Base-by-base conservation (phyloP, 1,140 invertebrate species). In the Drosophila eugracilis region DNA sequence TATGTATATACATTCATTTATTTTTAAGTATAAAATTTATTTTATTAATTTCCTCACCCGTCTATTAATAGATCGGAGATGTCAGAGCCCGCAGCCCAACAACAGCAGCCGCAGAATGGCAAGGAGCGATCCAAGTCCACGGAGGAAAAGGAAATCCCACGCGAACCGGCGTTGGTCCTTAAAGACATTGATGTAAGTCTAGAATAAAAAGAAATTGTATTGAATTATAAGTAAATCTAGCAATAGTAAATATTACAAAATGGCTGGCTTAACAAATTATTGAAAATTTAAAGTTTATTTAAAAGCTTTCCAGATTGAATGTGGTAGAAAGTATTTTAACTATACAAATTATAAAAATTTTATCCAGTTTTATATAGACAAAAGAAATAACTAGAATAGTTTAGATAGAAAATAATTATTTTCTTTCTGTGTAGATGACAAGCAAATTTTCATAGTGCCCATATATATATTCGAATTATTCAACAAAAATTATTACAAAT, bases 141-240 rank as follows among this genome's bases (percentile, higher is more conserved):
- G 22, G 95, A 97, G 77, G 95, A 95, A 89, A 94, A 94, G 70
- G 95, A 96, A 91, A 94, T 94, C 72, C 93, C 94, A 44, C 93
- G 96, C 17, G 96, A 98, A 90, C 97, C 97, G 17, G 96, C 97
- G 2, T 95, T 98, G 79, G 94, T 97, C 34, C 98, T 95, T 92
- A 95, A 94, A 81, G 95, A 96, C 83, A 91, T 94, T 36, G 94
- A 97, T 89, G 94, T 96, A 92, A 94, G 94, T 92, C 30, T 12
- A 14, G 15, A 17, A 17, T n/a, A 5, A 4, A 5, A 15, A 24
- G 26, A 30, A 36, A 15, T 12, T 9, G 7, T 6, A 19, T 19
- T 2, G 3, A 15, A 26, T 4, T 10, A 26, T 10, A 2, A 30
- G 1, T 32, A 32, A 3, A 32, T 32, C 7, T 3, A 32, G n/a